These are phyloP conservation scores for Eumacrocentrus americanus DNA, from an alignment of 2,888 invertebrate species.

Conservation along the genomic window DNA sequence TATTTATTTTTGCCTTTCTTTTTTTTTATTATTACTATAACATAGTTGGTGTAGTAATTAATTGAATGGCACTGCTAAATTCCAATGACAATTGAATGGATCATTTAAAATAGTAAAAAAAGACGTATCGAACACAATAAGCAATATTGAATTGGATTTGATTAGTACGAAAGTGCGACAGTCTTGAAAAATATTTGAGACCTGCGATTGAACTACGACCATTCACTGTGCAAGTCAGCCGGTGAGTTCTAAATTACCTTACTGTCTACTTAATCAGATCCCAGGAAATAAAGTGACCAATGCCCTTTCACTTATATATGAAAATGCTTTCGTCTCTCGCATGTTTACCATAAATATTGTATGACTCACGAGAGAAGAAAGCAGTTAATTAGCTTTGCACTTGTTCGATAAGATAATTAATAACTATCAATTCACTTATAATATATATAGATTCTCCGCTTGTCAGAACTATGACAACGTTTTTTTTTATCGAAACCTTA, in stretches of 20 bases:
- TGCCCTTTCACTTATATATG: not conserved
- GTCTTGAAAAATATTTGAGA: conserved; percentile 45
- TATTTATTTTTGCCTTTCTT: conserved; percentile 24
- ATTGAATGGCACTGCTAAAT: not conserved
- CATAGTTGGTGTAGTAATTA: not conserved
- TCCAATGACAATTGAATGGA: not conserved
- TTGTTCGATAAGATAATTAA: conserved; percentile 4
- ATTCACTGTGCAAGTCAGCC: conserved; percentile 34
- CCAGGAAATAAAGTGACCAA: not conserved
- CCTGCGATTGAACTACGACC: conserved; percentile 23
- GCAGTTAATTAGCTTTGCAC: not conserved
- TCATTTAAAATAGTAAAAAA: not conserved
- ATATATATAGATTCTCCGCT: conserved; percentile 4
- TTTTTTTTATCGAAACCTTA: conserved; percentile 34
- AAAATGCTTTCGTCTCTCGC: not conserved
- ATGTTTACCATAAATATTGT: not conserved
- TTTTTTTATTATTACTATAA: conserved; percentile 1
- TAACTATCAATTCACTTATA: conserved; percentile 10
- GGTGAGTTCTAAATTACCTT: conserved; percentile 37
- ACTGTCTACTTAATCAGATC: conserved; percentile 29
- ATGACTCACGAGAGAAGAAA: not conserved
- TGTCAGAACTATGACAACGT: conserved; percentile 17
- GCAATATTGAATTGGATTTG: not conserved
- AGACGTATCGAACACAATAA: conserved; percentile 21
- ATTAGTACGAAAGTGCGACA: conserved; percentile 37